A percentile compares a stretch with the other conserved stretches of the same genome.
phyloP scores from a whole-genome alignment of 2,888 invertebrate species.

The Lumbricus terrestris region DNA sequence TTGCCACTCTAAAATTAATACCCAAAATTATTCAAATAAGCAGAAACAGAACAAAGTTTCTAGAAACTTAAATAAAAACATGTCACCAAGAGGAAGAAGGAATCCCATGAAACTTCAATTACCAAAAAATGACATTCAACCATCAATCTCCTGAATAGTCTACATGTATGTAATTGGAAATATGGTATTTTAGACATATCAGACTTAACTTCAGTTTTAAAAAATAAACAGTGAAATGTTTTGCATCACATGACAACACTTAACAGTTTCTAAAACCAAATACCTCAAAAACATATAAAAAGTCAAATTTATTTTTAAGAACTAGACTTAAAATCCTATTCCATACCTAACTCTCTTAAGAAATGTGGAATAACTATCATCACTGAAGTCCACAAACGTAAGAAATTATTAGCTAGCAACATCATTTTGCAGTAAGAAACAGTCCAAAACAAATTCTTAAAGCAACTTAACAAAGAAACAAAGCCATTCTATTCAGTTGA shows the following conservation, averaged over 20 bases:
- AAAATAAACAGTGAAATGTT: background rate
- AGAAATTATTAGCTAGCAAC: slow-evolving; percentile 3
- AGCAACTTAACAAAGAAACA: background rate
- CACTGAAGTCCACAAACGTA: background rate
- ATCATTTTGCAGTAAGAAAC: background rate
- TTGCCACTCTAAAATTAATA: background rate
- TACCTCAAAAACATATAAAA: background rate
- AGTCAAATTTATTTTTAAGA: background rate
- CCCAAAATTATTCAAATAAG: background rate
- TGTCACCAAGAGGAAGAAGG: no score
- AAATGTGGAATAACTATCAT: background rate
- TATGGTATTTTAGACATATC: background rate
- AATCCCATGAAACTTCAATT: background rate
- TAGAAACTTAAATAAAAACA: background rate
- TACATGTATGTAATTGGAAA: background rate
- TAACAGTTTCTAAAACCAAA: background rate
- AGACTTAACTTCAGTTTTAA: background rate
- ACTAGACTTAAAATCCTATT: background rate
- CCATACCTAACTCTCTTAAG: background rate
- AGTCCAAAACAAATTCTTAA: background rate
- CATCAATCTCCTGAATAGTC: background rate
- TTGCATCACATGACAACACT: background rate
- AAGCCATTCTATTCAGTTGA: background rate
- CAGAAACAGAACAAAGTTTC: background rate
- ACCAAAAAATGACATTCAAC: background rate